These are phyloP conservation scores for Ornithoptera priamus DNA, from an alignment of 2,888 invertebrate genomes.

Conservation along the genomic window DNA sequence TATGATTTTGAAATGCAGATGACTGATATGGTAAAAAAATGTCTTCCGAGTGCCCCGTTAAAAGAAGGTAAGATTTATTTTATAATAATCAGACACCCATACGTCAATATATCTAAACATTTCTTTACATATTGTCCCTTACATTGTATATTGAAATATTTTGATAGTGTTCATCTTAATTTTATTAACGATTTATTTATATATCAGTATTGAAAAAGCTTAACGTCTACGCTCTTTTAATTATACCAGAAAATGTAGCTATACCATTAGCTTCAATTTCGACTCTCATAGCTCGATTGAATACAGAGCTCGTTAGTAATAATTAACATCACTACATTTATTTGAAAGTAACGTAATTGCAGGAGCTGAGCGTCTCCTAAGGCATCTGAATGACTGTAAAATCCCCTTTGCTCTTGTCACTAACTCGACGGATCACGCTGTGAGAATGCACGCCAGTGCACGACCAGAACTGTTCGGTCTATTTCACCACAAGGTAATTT, in stretches of 20 bases:
- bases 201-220: too few relatives aligned
- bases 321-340: too few relatives aligned
- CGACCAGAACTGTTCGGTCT: conserved; percentile 82
- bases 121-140: too few relatives aligned
- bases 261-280: not conserved
- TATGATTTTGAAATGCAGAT: conserved; percentile 81
- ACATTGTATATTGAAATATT: too few relatives aligned
- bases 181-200: too few relatives aligned
- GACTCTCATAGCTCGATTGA: not conserved
- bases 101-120: not conserved
- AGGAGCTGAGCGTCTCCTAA: conserved; percentile 88
- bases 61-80: conserved; percentile 75
- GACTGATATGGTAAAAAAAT: conserved; percentile 58
- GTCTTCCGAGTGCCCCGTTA: conserved; percentile 78
- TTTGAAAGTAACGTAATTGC: conserved; percentile 20
- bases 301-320: not conserved
- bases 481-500: conserved; percentile 85
- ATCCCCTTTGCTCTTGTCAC: conserved; percentile 94
- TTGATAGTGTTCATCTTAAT: too few relatives aligned
- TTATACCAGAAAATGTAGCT: not conserved
- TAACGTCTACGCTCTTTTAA: not conserved
- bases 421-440: conserved; percentile 84
- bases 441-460: conserved; percentile 82
- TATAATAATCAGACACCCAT: not conserved
- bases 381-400: conserved; percentile 84